A percentile compares a stretch with the other conserved stretches of the same genome.
Evolutionary conservation across 2,888 invertebrate genomes (phyloP).

Genomic region (Microctonus brassicae): DNA sequence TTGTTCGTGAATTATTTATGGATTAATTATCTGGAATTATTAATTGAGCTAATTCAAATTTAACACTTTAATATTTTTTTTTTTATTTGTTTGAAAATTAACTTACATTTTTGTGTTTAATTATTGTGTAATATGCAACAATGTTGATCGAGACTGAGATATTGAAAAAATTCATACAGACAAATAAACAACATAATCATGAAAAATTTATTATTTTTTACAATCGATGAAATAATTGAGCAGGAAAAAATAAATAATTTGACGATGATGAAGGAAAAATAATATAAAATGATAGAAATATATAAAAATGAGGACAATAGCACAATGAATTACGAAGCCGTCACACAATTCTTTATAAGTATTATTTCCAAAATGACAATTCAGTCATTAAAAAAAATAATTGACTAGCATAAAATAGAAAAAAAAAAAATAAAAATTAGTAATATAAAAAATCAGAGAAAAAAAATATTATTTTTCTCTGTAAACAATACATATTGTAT

Average conservation of each 20-base stretch:
- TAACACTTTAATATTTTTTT: background rate
- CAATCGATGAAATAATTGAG: background rate
- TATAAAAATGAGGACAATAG: conserved; percentile 44
- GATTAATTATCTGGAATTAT: too few relatives aligned
- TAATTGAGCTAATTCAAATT: background rate
- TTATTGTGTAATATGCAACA: background rate
- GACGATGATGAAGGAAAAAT: background rate
- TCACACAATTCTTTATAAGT: conserved; percentile 32
- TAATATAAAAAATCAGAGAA: background rate
- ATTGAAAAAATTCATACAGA: background rate
- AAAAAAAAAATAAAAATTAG: background rate
- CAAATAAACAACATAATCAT: conserved; percentile 6
- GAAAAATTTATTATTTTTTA: background rate
- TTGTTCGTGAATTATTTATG: background rate
- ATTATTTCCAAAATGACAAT: conserved; percentile 8
- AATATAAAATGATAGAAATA: background rate
- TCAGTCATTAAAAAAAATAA: background rate
- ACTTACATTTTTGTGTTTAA: background rate
- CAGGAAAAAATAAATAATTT: background rate
- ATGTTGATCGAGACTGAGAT: background rate
- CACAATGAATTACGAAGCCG: conserved; percentile 46
- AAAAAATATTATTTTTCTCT: conserved; percentile 30
- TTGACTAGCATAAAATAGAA: conserved; percentile 7
- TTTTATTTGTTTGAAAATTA: background rate
- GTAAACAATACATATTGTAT: conserved; percentile 37